Evolutionary conservation across 2,797 vertebrate species (phyloP).

Genomic region (Sebastes minor): DNA sequence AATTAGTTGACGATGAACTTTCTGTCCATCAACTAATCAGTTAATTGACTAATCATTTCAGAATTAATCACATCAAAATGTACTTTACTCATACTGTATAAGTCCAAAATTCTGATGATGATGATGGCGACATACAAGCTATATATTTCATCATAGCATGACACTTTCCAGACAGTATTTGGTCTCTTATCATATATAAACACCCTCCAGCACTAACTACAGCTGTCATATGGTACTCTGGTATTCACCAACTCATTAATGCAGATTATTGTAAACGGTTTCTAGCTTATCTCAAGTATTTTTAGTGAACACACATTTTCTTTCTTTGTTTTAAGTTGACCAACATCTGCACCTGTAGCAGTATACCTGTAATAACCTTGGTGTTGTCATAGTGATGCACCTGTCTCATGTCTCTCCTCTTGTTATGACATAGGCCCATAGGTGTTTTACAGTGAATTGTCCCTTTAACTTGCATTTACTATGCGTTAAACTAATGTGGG

Average conservation of each 20-base stretch:
- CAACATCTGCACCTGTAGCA: neutral
- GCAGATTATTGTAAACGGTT: neutral
- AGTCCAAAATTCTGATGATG: too few relatives aligned
- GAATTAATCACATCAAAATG: too few relatives aligned
- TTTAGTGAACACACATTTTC: neutral
- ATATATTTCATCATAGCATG: neutral
- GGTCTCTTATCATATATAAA: neutral
- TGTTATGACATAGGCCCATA: neutral
- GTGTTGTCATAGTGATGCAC: neutral
- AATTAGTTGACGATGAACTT: neutral
- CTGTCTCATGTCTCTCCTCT: neutral
- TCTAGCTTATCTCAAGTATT: neutral
- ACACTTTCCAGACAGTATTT: neutral
- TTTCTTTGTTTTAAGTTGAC: too few relatives aligned
- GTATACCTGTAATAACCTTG: neutral
- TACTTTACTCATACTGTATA: neutral
- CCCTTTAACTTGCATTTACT: neutral
- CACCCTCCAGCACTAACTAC: neutral
- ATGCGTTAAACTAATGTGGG: neutral
- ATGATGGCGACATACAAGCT: too few relatives aligned
- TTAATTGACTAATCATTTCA: neutral
- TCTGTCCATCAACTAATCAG: neutral
- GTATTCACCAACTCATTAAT: neutral
- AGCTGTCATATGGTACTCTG: neutral
- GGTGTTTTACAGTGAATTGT: neutral